Evolutionary conservation across 2,113 vertebrate genomes (phyloP), one percentile per base, ranked within the genome.

Genomic region (Ciconia maguari): DNA sequence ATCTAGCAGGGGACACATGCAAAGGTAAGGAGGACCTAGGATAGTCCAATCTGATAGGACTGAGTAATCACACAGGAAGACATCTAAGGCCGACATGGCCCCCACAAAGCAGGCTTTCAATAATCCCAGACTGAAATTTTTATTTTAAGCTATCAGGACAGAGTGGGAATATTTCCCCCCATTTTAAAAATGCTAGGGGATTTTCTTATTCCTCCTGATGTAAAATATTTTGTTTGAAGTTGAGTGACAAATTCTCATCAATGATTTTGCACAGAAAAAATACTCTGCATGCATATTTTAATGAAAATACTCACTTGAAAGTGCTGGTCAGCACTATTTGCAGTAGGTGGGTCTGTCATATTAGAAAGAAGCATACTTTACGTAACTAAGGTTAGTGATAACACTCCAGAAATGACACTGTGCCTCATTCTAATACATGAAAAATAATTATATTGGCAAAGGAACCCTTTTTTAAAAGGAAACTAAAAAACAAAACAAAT

Each of bases 41-140:
- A 61, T 14, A 60, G 30, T 20, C 17, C 14, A 29, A 8, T 60
- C 14, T 2, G 0, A 30, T 27, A 57, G 13, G 51, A 84, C 0
- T 36, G 22, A 81, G 7, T 16, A 76, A 18, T 13, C 46, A n/a
- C 1, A 61, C 25, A 77, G 34, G 52, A 75, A 71, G 18, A 57
- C 3, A 5, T 71, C 81, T 81, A 62, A 91, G 20, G 22, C 22
- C 7, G 5, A 44, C 12, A 44, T 14, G 16, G 15, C 6, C 20
- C 54, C n/a, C 18, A 64, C 4, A 42, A 87, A 90, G 19, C 24
- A 71, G 29, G 11, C 18, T 85, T 92, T 55, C 36, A 60, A 29
- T 61, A 76, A 80, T 13, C 9, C 11, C 30, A 55, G 26, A 16
- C 4, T 1, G 7, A 92, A 76, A 46, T 15, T 65, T 69, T 82